phyloP scores from a whole-genome alignment of 2,797 vertebrate species.

The Kryptolebias ocellatus region DNA sequence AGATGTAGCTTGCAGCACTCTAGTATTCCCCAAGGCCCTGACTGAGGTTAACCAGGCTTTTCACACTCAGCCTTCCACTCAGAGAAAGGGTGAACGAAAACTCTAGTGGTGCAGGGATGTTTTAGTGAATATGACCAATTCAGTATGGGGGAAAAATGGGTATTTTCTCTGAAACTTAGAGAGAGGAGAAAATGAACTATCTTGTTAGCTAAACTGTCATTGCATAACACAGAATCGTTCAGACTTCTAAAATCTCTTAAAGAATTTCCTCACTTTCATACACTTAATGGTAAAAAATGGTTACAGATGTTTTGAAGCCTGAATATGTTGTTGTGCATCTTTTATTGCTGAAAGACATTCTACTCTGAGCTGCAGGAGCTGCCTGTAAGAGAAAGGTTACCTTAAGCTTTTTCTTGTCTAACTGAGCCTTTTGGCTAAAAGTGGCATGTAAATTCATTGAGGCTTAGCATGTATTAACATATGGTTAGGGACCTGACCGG shows the following conservation, averaged over 20 bases:
- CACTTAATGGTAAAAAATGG: slow-evolving; percentile 1
- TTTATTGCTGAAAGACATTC: slow-evolving; percentile 41
- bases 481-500: slow-evolving; percentile 42
- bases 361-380: slow-evolving; percentile 46
- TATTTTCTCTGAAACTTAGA: slow-evolving; percentile 6
- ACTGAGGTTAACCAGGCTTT: slow-evolving; percentile 76
- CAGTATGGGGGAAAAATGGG: neutral
- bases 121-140: slow-evolving; percentile 34
- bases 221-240: slow-evolving; percentile 11
- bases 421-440: slow-evolving; percentile 60
- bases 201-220: slow-evolving; percentile 29
- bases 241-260: slow-evolving; percentile 28
- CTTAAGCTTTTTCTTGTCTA: slow-evolving; percentile 54
- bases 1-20: slow-evolving; percentile 69
- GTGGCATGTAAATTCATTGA: slow-evolving; percentile 47
- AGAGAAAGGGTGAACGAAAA: slow-evolving; percentile 43
- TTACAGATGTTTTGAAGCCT: slow-evolving; percentile 39
- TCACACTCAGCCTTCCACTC: slow-evolving; percentile 61
- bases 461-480: slow-evolving; percentile 70
- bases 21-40: slow-evolving; percentile 55
- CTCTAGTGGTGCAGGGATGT: slow-evolving; percentile 22
- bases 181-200: slow-evolving; percentile 8
- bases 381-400: slow-evolving; percentile 57
- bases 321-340: slow-evolving; percentile 28
- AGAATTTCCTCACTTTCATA: slow-evolving; percentile 30